These are phyloP conservation scores for Pelecanoides urinatrix DNA, from an alignment of 2,113 vertebrate species.

Conservation along the genomic window DNA sequence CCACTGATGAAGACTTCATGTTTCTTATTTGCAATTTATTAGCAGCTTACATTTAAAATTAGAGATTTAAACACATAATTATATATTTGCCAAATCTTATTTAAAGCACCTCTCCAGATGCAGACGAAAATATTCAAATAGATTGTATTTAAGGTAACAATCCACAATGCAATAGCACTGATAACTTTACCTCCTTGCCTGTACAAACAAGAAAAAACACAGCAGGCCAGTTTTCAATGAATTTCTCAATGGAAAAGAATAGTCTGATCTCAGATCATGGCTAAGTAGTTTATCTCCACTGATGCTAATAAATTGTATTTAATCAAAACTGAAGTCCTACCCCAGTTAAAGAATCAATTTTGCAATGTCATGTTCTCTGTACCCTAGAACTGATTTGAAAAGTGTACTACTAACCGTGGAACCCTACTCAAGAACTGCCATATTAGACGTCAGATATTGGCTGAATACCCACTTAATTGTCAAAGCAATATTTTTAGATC, in stretches of 20 bases:
- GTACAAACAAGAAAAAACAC: background rate
- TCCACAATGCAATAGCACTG: background rate
- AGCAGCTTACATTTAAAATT: background rate
- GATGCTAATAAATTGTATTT: background rate
- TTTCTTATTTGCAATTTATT: background rate
- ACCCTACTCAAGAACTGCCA: background rate
- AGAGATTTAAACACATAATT: background rate
- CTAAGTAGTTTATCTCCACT: background rate
- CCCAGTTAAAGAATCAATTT: background rate
- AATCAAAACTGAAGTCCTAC: background rate
- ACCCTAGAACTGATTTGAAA: background rate
- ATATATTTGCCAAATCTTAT: background rate
- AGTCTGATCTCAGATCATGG: background rate
- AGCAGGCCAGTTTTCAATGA: background rate
- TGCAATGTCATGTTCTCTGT: background rate
- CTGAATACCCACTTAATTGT: background rate
- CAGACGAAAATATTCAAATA: background rate
- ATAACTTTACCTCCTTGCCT: background rate
- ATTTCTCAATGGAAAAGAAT: background rate
- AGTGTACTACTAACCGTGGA: accelerated
- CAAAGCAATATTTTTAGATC: background rate
- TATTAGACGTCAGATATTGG: background rate
- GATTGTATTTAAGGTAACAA: background rate
- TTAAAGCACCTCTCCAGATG: background rate
- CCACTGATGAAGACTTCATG: background rate